Evolutionary conservation across 2,888 invertebrate genomes (phyloP).

Genomic region (Synanthedon vespiformis): DNA sequence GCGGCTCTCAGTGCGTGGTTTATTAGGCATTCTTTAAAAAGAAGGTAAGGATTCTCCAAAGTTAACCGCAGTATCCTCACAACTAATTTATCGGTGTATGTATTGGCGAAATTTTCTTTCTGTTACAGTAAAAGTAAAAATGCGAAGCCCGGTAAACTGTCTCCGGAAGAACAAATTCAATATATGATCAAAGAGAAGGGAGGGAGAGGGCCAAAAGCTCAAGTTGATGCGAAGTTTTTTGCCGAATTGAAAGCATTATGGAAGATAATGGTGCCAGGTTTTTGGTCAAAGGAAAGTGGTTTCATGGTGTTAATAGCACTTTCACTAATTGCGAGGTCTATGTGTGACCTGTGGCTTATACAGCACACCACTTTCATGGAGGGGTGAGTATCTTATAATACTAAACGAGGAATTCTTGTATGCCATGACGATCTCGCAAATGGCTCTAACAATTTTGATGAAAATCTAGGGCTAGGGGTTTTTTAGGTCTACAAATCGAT

Average conservation of each 20-base stretch:
- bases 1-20: constrained; percentile 72
- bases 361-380: constrained; percentile 94
- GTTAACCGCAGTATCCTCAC: no score
- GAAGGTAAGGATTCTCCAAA: constrained; percentile 40
- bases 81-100: background rate
- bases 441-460: no score
- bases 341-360: constrained; percentile 98
- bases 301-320: constrained; percentile 80
- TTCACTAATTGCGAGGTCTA: constrained; percentile 87
- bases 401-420: no score
- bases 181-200: constrained; percentile 82
- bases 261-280: constrained; percentile 83
- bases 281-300: constrained; percentile 81
- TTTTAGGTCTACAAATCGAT: no score
- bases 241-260: constrained; percentile 76
- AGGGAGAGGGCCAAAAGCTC: constrained; percentile 74
- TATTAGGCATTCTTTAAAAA: constrained; percentile 64
- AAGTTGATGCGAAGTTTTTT: constrained; percentile 81
- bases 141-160: constrained; percentile 25
- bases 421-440: no score
- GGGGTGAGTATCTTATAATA: constrained; percentile 69
- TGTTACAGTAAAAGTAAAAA: constrained; percentile 20
- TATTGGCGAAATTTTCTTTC: background rate
- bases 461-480: no score
- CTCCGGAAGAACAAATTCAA: constrained; percentile 79